Evolutionary conservation across 2,888 invertebrate genomes (phyloP).

Genomic region (Panopea generosa): DNA sequence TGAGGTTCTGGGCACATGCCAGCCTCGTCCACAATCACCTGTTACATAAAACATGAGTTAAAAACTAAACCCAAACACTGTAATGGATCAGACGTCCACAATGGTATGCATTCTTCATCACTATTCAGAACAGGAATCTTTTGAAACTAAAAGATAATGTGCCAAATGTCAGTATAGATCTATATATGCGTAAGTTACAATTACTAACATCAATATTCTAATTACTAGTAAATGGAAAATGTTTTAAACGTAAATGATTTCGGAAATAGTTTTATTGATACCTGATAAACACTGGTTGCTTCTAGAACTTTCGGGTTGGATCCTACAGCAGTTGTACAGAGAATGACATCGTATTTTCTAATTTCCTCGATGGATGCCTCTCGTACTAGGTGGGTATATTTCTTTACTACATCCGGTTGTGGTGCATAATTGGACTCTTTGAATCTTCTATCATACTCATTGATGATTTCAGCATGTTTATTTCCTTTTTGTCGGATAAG

Average conservation of each 20-base stretch:
- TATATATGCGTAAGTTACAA: no score
- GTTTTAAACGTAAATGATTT: no score
- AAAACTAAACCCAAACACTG: no score
- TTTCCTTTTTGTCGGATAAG: constrained; percentile 62
- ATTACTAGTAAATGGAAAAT: no score
- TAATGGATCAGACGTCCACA: no score
- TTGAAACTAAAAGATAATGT: no score
- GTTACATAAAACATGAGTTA: no score
- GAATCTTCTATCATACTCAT: constrained; percentile 51
- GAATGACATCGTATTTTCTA: constrained; percentile 67
- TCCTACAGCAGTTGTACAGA: constrained; percentile 73
- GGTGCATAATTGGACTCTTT: constrained; percentile 22
- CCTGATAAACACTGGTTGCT: constrained; percentile 50
- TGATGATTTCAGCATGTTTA: constrained; percentile 46
- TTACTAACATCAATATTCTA: no score
- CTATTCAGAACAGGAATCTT: no score
- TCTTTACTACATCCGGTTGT: constrained; percentile 33
- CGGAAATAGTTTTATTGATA: no score
- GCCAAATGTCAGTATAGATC: no score
- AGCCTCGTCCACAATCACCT: constrained; percentile 75
- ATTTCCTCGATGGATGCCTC: constrained; percentile 64
- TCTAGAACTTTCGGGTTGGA: constrained; percentile 54
- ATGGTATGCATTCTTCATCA: no score
- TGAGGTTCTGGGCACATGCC: constrained; percentile 81
- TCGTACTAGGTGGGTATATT: constrained; percentile 50